Conservation (phyloP, 2,113 vertebrate genomes). For the Brachyistius frenatus region DNA sequence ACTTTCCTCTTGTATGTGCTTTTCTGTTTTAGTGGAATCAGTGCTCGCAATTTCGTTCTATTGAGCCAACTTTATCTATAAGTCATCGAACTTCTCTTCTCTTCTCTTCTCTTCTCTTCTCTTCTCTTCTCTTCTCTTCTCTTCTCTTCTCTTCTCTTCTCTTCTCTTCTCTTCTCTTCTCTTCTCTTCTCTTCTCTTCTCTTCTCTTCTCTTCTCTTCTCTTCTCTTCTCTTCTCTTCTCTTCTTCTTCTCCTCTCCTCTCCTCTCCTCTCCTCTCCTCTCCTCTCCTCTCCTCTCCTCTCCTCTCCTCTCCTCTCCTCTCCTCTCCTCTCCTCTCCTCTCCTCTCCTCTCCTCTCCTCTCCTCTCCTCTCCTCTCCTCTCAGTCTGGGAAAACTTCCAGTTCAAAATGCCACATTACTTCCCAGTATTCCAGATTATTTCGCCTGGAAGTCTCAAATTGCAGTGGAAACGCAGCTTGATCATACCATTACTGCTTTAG, state of each 20-base stretch:
- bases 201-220: background rate
- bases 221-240: constrained; percentile 4
- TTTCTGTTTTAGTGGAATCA: constrained; percentile 38
- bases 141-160: no score
- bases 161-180: background rate
- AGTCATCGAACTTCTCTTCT: background rate
- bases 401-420: constrained; percentile 68
- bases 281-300: constrained; percentile 8
- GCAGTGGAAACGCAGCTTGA: constrained; percentile 39
- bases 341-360: no score
- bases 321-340: background rate
- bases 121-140: background rate
- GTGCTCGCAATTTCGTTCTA: constrained; percentile 27
- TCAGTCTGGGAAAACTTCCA: constrained; percentile 71
- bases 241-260: background rate
- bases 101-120: constrained; percentile 7
- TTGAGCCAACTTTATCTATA: background rate
- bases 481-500: constrained; percentile 32
- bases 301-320: background rate
- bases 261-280: background rate
- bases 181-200: background rate
- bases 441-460: constrained; percentile 65
- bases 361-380: constrained; percentile 5
- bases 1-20: constrained; percentile 17
- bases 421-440: constrained; percentile 70